Conservation (phyloP, 2,888 invertebrate genomes). For the Teleogryllus oceanicus region DNA sequence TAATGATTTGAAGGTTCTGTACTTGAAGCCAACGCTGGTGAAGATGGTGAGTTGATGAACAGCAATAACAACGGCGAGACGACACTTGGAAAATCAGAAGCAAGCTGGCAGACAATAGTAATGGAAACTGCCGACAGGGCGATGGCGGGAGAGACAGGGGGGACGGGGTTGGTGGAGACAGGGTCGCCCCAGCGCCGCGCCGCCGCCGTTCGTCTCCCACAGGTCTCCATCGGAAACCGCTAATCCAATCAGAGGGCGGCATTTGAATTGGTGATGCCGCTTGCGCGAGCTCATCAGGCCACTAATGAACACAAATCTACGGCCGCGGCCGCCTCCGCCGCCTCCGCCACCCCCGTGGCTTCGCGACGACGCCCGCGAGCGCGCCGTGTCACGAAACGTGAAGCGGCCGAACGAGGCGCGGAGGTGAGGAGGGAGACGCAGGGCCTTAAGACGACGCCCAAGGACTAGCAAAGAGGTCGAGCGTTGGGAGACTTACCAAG, state of each 20-base stretch:
- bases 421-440: too few species aligned
- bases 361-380: not conserved
- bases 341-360: not conserved
- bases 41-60: too few species aligned
- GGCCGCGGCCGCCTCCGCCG: not conserved
- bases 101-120: too few species aligned
- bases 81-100: too few species aligned
- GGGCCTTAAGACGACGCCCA: too few species aligned
- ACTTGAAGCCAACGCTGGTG: too few species aligned
- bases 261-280: constrained; percentile 9
- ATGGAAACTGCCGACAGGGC: too few species aligned
- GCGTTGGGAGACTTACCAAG: too few species aligned
- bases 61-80: too few species aligned
- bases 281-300: constrained; percentile 18
- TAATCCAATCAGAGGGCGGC: constrained; percentile 1
- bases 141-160: not conserved
- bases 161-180: not conserved
- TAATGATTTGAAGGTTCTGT: too few species aligned
- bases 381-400: not conserved
- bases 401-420: too few species aligned
- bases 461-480: too few species aligned
- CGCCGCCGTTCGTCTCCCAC: constrained; percentile 4
- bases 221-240: constrained; percentile 18
- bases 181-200: not conserved
- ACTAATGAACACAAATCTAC: constrained; percentile 18